Percentiles rank a stretch among this genome's conserved stretches.
Conservation (phyloP, 2,113 vertebrate genomes). For the Conger conger region DNA sequence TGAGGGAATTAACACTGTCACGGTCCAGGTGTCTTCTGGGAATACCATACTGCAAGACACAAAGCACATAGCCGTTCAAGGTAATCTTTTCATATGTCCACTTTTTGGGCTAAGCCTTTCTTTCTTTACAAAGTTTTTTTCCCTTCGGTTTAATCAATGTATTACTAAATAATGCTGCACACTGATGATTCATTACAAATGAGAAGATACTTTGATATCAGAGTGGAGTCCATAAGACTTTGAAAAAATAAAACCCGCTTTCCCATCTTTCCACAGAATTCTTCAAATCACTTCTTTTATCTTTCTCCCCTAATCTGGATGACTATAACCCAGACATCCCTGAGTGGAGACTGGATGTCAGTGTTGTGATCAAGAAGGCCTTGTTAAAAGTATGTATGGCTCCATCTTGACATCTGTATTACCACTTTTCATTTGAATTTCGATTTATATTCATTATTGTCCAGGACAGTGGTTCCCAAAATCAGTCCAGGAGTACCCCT, state of each 20-base stretch:
- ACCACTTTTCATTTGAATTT: neutral
- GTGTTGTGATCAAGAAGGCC: slow-evolving; percentile 85
- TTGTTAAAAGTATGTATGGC: slow-evolving; percentile 76
- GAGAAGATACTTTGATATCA: neutral
- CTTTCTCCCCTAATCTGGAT: slow-evolving; percentile 92
- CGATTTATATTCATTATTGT: neutral
- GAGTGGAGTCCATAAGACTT: slow-evolving; percentile 49
- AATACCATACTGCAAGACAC: slow-evolving; percentile 85
- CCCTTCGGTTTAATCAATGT: slow-evolving; percentile 46
- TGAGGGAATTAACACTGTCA: slow-evolving; percentile 84
- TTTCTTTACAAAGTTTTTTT: neutral
- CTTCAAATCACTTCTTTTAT: slow-evolving; percentile 89
- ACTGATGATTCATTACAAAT: neutral
- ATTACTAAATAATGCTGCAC: slow-evolving; percentile 18
- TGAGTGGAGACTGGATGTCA: slow-evolving; percentile 91
- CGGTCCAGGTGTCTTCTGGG: slow-evolving; percentile 87
- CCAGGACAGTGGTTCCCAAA: no score
- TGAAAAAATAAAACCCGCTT: slow-evolving; percentile 17
- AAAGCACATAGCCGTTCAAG: slow-evolving; percentile 86
- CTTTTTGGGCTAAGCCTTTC: no score
- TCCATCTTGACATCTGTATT: neutral
- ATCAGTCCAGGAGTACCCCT: no score
- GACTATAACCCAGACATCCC: slow-evolving; percentile 94
- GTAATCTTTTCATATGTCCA: slow-evolving; percentile 55
- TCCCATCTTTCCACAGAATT: slow-evolving; percentile 70